A percentile compares a stretch with the other conserved stretches of the same genome.
Conservation (phyloP, 2,113 vertebrate species). For the Lampris megalopsis region DNA sequence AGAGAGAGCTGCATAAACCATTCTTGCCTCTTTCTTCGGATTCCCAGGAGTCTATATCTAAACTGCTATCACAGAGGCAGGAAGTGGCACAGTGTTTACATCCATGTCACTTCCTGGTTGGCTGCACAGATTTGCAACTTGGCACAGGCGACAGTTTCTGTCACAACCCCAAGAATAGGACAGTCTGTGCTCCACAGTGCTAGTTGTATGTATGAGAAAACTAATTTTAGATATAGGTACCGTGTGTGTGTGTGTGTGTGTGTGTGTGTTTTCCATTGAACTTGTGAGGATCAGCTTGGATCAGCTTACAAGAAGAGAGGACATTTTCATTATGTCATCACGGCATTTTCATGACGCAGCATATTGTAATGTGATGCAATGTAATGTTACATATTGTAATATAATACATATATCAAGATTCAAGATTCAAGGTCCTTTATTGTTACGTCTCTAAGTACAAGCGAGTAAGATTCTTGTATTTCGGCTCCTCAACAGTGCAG, state of each 20-base stretch:
- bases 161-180: slow-evolving; percentile 65
- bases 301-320: too few relatives aligned
- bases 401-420: too few relatives aligned
- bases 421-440: too few relatives aligned
- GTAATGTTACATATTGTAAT: too few relatives aligned
- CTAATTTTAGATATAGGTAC: slow-evolving; percentile 49
- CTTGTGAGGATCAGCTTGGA: too few relatives aligned
- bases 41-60: slow-evolving; percentile 26
- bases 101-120: slow-evolving; percentile 56
- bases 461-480: too few relatives aligned
- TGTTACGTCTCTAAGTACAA: too few relatives aligned
- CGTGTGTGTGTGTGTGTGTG: slow-evolving; percentile 10
- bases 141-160: slow-evolving; percentile 49
- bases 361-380: too few relatives aligned
- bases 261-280: neutral
- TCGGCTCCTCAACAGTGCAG: too few relatives aligned
- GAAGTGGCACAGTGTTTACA: slow-evolving; percentile 56
- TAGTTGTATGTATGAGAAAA: slow-evolving; percentile 19
- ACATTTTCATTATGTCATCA: too few relatives aligned
- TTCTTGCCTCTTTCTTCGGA: neutral
- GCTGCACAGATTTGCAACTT: slow-evolving; percentile 24
- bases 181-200: neutral
- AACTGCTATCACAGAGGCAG: slow-evolving; percentile 38
- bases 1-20: neutral
- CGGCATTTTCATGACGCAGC: too few relatives aligned